Base-by-base conservation (phyloP, 2,113 vertebrate species). In the Oreotragus oreotragus region DNA sequence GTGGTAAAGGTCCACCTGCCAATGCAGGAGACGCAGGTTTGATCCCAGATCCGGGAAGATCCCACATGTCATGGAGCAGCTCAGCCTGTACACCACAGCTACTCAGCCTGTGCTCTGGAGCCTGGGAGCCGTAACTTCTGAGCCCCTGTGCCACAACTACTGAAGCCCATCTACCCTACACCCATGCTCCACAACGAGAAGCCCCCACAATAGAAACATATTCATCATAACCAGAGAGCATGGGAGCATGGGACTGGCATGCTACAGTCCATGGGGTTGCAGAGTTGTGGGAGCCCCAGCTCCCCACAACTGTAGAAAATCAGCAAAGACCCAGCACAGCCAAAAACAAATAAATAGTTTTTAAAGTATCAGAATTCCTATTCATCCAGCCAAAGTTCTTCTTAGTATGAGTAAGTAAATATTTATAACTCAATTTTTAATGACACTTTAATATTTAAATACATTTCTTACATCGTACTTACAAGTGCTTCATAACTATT, bases 381-480 rank as follows among this genome's bases (percentile, higher is more conserved):
- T 45, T 85, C 16, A 1, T 70, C 36, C 16, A 14, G 57, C 33
- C 79, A 39, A 30, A 21, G 80, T 60, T 88, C 84, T 66, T 60
- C 76, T 90, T 73, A 21, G 36, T 43, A 13, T 16, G 47, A 13
- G 51, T 33, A 83, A 91, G 33, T 39, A 58, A 86, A 49, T 96
- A 57, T 49, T 73, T 93, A 60, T 88, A 84, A 84, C 70, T 97
- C 62, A 64, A 95, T 76, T 30, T 92, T 97, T 84, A 93, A 97
- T 76, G 84, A 79, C 55, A 88, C 39, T 39, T 53, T 12, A 96
- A 93, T 95, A 94, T 90, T 60, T 83, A 79, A 94, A 80, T 36
- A 19, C 43, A 73, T 94, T 87, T 70, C 85, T 90, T 92, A 81
- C 33, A 70, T 16, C 53, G 47, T 30, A 36, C 76, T 88, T 93